Evolutionary conservation across 2,113 vertebrate species (phyloP).

Genomic region (Oryzias celebensis): DNA sequence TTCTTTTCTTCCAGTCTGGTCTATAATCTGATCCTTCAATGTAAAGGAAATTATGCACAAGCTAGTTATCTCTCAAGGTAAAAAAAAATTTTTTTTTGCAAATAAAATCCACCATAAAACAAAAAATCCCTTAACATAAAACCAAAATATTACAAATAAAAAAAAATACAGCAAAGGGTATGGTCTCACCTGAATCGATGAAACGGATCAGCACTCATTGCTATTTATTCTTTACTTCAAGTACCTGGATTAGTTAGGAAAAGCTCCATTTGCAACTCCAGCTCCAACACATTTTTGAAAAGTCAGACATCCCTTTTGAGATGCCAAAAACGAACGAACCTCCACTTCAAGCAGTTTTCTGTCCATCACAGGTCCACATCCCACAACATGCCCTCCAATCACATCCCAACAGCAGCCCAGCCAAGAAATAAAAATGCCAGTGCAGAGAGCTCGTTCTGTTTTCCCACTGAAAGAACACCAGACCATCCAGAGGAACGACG

Average conservation of each 20-base stretch:
- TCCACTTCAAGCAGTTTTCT: background rate
- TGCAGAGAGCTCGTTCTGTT: slow-evolving; percentile 45
- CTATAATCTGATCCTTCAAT: background rate
- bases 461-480: slow-evolving; percentile 42
- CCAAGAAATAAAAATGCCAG: slow-evolving; percentile 19
- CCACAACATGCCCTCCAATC: background rate
- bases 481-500: slow-evolving; percentile 46
- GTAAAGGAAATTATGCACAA: no score
- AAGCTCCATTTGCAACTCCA: background rate
- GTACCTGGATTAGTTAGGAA: background rate
- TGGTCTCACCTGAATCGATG: slow-evolving; percentile 58
- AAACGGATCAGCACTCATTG: slow-evolving; percentile 54
- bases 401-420: slow-evolving; percentile 9
- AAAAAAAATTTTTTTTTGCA: no score
- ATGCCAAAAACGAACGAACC: background rate
- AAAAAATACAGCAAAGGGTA: no score
- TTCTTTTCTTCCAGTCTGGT: background rate
- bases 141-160: background rate
- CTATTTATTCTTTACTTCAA: slow-evolving; percentile 14
- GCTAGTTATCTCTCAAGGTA: no score
- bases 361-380: slow-evolving; percentile 13
- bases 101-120: no score
- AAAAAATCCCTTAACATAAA: background rate
- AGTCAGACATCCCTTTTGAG: slow-evolving; percentile 7
- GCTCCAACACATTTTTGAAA: slow-evolving; percentile 4